A percentile compares a stretch with the other conserved stretches of the same genome.
phyloP scores from a whole-genome alignment of 2,888 invertebrate genomes.

The Ditylenchus weischeri region DNA sequence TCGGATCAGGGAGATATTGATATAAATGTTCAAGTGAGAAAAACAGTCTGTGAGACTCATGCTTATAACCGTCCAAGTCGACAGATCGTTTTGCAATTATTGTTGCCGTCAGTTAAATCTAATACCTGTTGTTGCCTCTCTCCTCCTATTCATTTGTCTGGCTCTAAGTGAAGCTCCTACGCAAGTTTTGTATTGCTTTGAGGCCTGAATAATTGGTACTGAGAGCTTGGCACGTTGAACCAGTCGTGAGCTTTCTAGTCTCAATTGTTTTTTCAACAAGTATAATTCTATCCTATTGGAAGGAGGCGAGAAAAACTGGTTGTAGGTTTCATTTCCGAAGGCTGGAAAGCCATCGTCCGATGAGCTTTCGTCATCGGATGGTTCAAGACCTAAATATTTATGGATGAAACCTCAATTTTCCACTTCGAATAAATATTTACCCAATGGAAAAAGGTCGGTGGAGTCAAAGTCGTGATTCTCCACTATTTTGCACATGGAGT shows the following conservation, averaged over 20 bases:
- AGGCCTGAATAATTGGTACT: conserved; percentile 39
- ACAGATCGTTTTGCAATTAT: too few species aligned
- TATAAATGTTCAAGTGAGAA: too few species aligned
- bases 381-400: conserved; percentile 45
- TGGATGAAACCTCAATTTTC: background rate
- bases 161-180: conserved; percentile 39
- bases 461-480: conserved; percentile 48
- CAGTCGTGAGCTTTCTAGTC: conserved; percentile 38
- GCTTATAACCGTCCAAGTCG: too few species aligned
- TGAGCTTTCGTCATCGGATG: conserved; percentile 49
- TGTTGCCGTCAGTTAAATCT: too few species aligned
- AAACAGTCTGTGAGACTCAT: too few species aligned
- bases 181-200: conserved; percentile 32
- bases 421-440: conserved; percentile 20
- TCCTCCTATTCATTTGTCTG: conserved; percentile 18
- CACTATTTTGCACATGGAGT: conserved; percentile 43
- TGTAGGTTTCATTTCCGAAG: conserved; percentile 14
- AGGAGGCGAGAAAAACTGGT: background rate
- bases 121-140: conserved; percentile 13
- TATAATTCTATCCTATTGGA: conserved; percentile 39
- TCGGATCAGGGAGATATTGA: too few species aligned
- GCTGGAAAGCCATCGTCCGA: conserved; percentile 38
- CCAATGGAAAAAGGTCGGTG: conserved; percentile 52
- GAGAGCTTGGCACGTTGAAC: conserved; percentile 38
- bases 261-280: conserved; percentile 44